Evolutionary conservation across 2,113 vertebrate species (phyloP), one percentile per base, ranked within the genome.

Genomic region (Anoura caudifer): DNA sequence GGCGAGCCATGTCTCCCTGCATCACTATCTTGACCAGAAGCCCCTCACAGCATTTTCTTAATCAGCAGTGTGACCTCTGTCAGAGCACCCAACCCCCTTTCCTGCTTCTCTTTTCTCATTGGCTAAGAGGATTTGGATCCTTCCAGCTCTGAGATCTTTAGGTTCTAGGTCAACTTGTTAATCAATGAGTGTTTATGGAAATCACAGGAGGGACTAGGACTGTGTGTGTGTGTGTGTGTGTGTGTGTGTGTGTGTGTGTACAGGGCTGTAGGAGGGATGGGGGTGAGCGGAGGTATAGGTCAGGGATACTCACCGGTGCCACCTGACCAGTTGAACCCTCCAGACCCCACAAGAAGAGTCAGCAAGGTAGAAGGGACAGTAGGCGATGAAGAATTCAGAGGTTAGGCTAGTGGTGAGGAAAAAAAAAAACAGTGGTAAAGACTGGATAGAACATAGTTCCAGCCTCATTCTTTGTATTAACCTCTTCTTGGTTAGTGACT

Each of bases 101-200:
- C 54, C 73, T 65, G 36, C 28, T 31, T n/a, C 56, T 95, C 20
- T 79, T 13, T 92, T 59, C 81, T 94, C 82, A 9, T 13, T 90
- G 81, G n/a, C 65, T 33, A 45, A 92, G 69, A 85, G 69, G 28
- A 80, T 45, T 83, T 63, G 70, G 47, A 82, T 91, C 20, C 54
- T 92, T 84, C 26, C 3, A 8, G 84, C 33, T 86, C 41, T 50
- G 15, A 83, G 70, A 45, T 75, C 69, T 70, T 95, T 33, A 91
- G 59, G 56, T 38, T 63, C 38, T 70, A 54, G 31, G 31, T 79
- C 79, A 95, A 22, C 20, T 47, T 63, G 26, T 69, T 45, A 69
- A 75, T 54, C 41, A 72, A 4, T 7, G 56, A 41, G 54, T 38
- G 36, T 69, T 85, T 76, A 82, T 19, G 16, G 63, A 93, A 87